Evolutionary conservation across 1,140 invertebrate genomes (phyloP), one percentile per base, ranked within the genome.

Genomic region (Pseudachorutes palmiensis): DNA sequence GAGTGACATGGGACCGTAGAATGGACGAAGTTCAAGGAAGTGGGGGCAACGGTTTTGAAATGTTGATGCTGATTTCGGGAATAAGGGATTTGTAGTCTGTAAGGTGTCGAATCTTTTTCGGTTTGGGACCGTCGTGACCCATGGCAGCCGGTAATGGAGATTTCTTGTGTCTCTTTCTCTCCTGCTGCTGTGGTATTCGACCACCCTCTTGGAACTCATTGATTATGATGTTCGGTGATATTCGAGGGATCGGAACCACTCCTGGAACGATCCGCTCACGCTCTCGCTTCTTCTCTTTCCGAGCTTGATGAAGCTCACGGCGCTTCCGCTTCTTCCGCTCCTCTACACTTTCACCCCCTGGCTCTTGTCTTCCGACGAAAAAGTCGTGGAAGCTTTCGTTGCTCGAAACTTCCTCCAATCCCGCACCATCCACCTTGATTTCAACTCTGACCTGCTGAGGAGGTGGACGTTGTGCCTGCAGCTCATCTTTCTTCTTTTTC

Each of bases 281-380:
- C 5, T 84, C 83, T 69, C 88, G 89, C 72, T 88, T 88, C 64
- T 88, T 86, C 73, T 89, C 89, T 74, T 90, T 90, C 76, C 88
- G 88, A 74, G 87, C 88, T 2, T 86, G 79, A 76, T 84, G 84
- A 29, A 83, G 81, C 49, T 85, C 83, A 74, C 87, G 87, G 33
- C 86, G 82, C 74, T 86, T 86, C 72, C 86, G 87, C 65, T 87
- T 85, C 60, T 85, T 83, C 77, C 88, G 88, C 73, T 85, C 51
- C 3, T 55, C 14, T 55, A 55, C 51, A 12, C 51, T 5, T 55
- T 14, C 24, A 60, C 5, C 51, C n/a, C n/a, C n/a, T 26, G 51
- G 51, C 22, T 55, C 3, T 14, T 14, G 14, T 19, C 5, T 41
- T n/a, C n/a, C n/a, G n/a, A n/a, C n/a, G n/a, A n/a, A n/a, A n/a